phyloP scores from a whole-genome alignment of 2,888 invertebrate species.

The Trichogramma evanescens region DNA sequence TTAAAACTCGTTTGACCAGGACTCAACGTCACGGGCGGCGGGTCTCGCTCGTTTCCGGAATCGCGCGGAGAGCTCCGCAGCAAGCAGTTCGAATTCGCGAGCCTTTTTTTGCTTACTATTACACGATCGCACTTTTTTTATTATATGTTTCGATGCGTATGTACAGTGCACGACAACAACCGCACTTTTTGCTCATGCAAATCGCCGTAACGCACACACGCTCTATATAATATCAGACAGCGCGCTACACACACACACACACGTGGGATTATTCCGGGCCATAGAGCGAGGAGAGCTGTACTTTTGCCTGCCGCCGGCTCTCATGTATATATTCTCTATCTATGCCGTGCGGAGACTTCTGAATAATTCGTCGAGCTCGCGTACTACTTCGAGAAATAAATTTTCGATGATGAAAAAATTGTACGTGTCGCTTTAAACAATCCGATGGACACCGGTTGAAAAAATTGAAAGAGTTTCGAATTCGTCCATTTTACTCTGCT shows the following conservation, averaged over 20 bases:
- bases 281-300: conserved; percentile 32
- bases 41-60: conserved; percentile 16
- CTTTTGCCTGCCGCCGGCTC: conserved; percentile 37
- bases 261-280: conserved; percentile 17
- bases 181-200: conserved; percentile 17
- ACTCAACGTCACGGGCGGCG: not conserved
- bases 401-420: conserved; percentile 4
- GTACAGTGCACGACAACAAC: not conserved
- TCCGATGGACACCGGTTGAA: not conserved
- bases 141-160: not conserved
- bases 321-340: no score
- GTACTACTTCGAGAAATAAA: not conserved
- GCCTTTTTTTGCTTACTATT: conserved; percentile 3
- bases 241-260: not conserved
- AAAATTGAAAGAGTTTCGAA: no score
- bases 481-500: no score
- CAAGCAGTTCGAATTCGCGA: not conserved
- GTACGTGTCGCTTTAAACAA: conserved; percentile 6
- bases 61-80: not conserved
- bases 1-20: conserved; percentile 6
- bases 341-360: conserved; percentile 22
- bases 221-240: no score
- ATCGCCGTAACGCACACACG: not conserved
- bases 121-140: conserved; percentile 8
- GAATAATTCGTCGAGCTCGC: conserved; percentile 30